Percentiles rank a stretch among this genome's conserved stretches.
Conservation (phyloP, 1,140 invertebrate species). For the Brachionus asplanchnoidis region DNA sequence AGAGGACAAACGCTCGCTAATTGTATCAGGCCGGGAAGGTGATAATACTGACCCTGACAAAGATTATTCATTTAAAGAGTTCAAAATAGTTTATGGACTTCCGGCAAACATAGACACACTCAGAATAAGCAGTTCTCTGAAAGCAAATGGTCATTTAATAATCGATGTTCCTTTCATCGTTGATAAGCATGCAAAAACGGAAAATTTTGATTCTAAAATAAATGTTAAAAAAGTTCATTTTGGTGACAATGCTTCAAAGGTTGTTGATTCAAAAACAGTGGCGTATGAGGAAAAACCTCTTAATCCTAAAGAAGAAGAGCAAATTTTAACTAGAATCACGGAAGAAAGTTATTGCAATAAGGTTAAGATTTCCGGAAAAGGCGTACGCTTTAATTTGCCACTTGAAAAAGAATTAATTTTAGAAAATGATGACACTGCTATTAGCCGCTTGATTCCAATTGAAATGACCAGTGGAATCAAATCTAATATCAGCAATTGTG, state of each 20-base stretch:
- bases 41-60: not conserved
- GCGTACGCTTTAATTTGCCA: not conserved
- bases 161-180: not conserved
- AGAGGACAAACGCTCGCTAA: not conserved
- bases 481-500: not conserved
- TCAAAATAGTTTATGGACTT: not conserved
- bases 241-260: not conserved
- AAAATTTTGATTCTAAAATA: not conserved
- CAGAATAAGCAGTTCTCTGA: not conserved
- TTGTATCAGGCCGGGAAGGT: not conserved
- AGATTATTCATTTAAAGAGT: slow-evolving; percentile 16
- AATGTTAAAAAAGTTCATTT: not conserved
- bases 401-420: not conserved
- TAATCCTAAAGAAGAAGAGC: not conserved
- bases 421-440: not conserved
- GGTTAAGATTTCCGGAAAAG: not conserved
- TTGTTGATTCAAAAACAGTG: not conserved
- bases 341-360: not conserved
- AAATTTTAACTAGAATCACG: not conserved
- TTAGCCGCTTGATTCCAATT: not conserved
- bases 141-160: not conserved
- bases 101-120: not conserved
- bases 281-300: not conserved
- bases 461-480: not conserved
- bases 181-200: not conserved